Evolutionary conservation across 2,113 vertebrate species (phyloP), one percentile per base, ranked within the genome.

Genomic region (Clinocottus analis): DNA sequence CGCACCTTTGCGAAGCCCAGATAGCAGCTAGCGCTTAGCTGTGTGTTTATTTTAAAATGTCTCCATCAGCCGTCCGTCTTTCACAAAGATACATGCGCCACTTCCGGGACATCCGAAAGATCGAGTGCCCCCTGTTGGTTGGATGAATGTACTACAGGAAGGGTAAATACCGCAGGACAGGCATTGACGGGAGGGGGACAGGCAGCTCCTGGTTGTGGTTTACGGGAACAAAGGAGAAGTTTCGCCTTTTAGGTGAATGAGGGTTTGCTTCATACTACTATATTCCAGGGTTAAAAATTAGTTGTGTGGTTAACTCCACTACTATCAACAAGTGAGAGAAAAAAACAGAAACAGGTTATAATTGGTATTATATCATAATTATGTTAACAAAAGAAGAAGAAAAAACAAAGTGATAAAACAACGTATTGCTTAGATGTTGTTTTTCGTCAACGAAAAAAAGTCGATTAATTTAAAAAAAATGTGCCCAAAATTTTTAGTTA

Each of bases 41-140:
- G 82, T 83, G 85, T 88, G 88, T 93, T 91, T 92, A 87, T 93
- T 93, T 93, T 93, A 95, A 94, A 94, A 94, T 94, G 94, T 94
- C 94, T 92, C 84, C 93, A 85, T 89, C 90, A 80, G 87, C 83
- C 87, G 90, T 88, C 59, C 75, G 89, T 91, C 87, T 77, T 70
- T 93, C 88, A 89, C 91, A 90, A 92, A 91, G 84, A 56, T 86
- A 65, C 11, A 17, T 85, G 79, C 90, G 90, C 75, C 89, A 93
- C 77, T 93, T 95, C 94, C 91, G 79, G 83, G 6, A 1, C 14
- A 11, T 12, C 6, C 4, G 10, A 1, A 0, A 0, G 8, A 16
- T 11, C 9, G 39, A 71, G 75, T 78, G 75, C 39, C 80, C 80
- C 31, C 55, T 21, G 2, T 14, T 1, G 75, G 59, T 21, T 2